Percentiles rank a stretch among this genome's conserved stretches.
phyloP scores from a whole-genome alignment of 2,797 vertebrate species.

The Gouania willdenowi region DNA sequence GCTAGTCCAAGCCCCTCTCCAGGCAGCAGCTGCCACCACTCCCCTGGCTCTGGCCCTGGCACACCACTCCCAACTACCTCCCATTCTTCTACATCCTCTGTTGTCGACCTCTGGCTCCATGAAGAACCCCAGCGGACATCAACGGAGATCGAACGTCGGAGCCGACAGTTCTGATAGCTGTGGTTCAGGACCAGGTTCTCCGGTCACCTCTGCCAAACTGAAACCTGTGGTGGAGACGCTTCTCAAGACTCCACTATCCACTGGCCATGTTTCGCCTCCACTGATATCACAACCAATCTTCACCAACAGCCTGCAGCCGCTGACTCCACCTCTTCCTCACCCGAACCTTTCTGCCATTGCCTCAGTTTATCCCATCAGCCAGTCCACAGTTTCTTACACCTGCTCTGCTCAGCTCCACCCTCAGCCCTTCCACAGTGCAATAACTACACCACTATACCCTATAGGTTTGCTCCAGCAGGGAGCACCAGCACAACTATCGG shows the following conservation, averaged over 20 bases:
- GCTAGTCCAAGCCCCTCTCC: slow-evolving; percentile 90
- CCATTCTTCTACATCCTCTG: slow-evolving; percentile 84
- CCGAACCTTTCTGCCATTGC: slow-evolving; percentile 44
- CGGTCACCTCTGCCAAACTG: slow-evolving; percentile 59
- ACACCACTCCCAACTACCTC: slow-evolving; percentile 87
- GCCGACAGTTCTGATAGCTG: slow-evolving; percentile 61
- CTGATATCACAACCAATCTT: slow-evolving; percentile 53
- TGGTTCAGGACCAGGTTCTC: slow-evolving; percentile 76
- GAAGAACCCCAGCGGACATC: slow-evolving; percentile 71
- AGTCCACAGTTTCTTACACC: slow-evolving; percentile 57
- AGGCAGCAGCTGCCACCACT: slow-evolving; percentile 92
- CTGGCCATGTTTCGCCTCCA: slow-evolving; percentile 46
- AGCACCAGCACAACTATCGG: slow-evolving; percentile 51
- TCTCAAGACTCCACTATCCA: too few species aligned
- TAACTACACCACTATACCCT: slow-evolving; percentile 55
- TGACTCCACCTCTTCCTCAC: slow-evolving; percentile 32
- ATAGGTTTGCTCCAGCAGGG: slow-evolving; percentile 78
- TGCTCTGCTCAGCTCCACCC: slow-evolving; percentile 71
- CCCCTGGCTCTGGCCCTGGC: slow-evolving; percentile 92
- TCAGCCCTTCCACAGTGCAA: slow-evolving; percentile 59
- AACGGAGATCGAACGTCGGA: slow-evolving; percentile 72
- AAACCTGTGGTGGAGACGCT: slow-evolving; percentile 74
- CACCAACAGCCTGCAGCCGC: slow-evolving; percentile 62
- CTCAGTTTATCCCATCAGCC: slow-evolving; percentile 53
- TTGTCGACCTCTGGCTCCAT: slow-evolving; percentile 67